Evolutionary conservation across 2,797 vertebrate genomes (phyloP), one percentile per base, ranked within the genome.

Genomic region (Luscinia luscinia): DNA sequence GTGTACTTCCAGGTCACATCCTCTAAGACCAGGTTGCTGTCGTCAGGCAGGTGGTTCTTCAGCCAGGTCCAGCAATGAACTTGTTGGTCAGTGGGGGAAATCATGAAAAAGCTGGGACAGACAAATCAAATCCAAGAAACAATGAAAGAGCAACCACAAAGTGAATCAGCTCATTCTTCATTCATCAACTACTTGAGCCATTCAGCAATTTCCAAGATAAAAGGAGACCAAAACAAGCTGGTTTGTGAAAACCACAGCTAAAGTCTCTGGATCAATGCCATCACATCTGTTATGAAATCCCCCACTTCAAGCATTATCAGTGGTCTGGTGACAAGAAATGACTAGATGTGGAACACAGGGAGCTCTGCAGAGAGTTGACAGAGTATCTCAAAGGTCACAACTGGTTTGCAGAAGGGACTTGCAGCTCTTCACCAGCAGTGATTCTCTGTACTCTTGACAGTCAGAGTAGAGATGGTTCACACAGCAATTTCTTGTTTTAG

Each of bases 1-100:
- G 99, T 99, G 95, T 99, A 99, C 86, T 99, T 99, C 99, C 99
- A 99, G 96, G 99, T 99, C 82, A 99, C 99, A 0, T 99, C 99
- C 97, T 99, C 99, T 77, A 99, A 87, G 69, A 98, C 97, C 90
- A 99, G 97, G 91, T 98, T 98, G 91, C 98, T 98, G 93, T 99
- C 98, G 24, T 81, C 96, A 0, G 99, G 99, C 98, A 99, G 98
- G 96, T 97, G 98, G 70, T 98, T 99, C 97, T 98, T 99, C 49
- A 99, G 98, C 99, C 99, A 99, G 64, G 99, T 97, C 99, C 99
- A 99, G 96, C 99, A 99, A 95, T 99, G 99, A 77, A 99, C 98
- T 98, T 99, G 99, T 87, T 99, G 99, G 97, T 99, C 99, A 8
- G 99, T 99, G 8, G 99, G 99, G 32, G 99, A 99, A 94, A 99